Conservation (phyloP, 2,797 vertebrate species). For the Brachyalestes nurse region DNA sequence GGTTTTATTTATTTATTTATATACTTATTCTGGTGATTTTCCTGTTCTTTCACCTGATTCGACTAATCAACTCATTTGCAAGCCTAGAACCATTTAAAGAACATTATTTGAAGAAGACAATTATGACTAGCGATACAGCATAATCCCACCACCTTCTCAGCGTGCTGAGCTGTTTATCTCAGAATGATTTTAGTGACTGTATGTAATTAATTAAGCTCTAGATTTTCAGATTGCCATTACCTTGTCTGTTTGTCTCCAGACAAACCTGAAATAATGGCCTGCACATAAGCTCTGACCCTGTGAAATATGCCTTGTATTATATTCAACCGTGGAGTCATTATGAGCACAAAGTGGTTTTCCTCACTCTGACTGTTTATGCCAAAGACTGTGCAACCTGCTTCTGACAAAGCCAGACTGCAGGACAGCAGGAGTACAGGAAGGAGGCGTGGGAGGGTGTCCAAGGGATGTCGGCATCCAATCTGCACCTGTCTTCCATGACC, state of each 20-base stretch:
- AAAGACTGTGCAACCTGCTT: constrained; percentile 23
- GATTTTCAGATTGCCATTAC: not conserved
- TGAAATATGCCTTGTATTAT: not conserved
- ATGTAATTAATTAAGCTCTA: not conserved
- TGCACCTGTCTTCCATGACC: constrained; percentile 37
- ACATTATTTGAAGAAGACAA: not conserved
- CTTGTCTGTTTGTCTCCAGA: not conserved
- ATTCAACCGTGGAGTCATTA: constrained; percentile 9
- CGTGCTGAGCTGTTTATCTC: not conserved
- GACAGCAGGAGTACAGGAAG: constrained; percentile 40
- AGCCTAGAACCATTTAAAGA: not conserved
- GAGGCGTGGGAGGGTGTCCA: constrained; percentile 41
- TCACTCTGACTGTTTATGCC: constrained; percentile 19
- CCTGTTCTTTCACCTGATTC: too few species aligned
- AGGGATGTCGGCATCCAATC: constrained; percentile 55
- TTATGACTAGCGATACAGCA: not conserved
- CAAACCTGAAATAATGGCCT: not conserved
- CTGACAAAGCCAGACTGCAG: constrained; percentile 42
- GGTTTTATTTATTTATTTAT: too few species aligned
- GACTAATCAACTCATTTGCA: not conserved
- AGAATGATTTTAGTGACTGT: not conserved
- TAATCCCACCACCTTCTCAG: not conserved
- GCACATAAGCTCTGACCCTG: not conserved
- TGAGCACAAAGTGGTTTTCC: constrained; percentile 25
- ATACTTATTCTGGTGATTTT: too few species aligned